Evolutionary conservation across 2,888 invertebrate species (phyloP), one percentile per base, ranked within the genome.

Genomic region (Aquatica leii): DNA sequence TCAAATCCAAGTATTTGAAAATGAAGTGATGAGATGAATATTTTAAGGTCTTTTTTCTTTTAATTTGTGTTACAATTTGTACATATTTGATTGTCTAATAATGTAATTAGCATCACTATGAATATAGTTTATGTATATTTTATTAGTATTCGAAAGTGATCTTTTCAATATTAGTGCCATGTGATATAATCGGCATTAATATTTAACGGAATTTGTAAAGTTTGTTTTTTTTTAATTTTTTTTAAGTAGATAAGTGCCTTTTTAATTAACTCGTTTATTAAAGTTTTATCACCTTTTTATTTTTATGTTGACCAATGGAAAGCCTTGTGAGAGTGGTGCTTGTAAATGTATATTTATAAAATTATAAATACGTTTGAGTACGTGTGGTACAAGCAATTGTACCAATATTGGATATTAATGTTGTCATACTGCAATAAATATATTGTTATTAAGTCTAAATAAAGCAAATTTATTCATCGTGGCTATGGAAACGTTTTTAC

Each of bases 111-210:
- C 54, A 58, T 61, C 57, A 61, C 50, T 55, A 55, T 58, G 35
- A 58, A 52, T 34, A 50, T 65, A 58, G 51, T 65, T 57, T 57
- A 57, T 58, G 48, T 58, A 41, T 53, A 63, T 59, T 53, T 49
- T 55, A 54, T 43, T 57, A 64, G 51, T 37, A 53, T 59, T 58
- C 41, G 50, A 54, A 24, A 63, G 59, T 59, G 64, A 64, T 67
- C 58, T 56, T 71, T 70, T 66, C 65, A 69, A 69, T 70, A 72
- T 73, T 74, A 73, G 77, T 77, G 77, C 77, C 77, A 78, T 78
- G 76, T 75, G 77, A 75, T 76, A 72, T 74, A 71, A 71, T 72
- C 75, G 75, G 76, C 76, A 76, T 74, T 75, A 75, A 74, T 71
- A 70, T 71, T 67, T 69, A 70, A 71, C 58, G 68, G 71, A 71